Percentiles rank a stretch among this genome's conserved stretches.
These are phyloP conservation scores for Liparis tanakae DNA, from an alignment of 2,797 vertebrate species.

Conservation along the genomic window DNA sequence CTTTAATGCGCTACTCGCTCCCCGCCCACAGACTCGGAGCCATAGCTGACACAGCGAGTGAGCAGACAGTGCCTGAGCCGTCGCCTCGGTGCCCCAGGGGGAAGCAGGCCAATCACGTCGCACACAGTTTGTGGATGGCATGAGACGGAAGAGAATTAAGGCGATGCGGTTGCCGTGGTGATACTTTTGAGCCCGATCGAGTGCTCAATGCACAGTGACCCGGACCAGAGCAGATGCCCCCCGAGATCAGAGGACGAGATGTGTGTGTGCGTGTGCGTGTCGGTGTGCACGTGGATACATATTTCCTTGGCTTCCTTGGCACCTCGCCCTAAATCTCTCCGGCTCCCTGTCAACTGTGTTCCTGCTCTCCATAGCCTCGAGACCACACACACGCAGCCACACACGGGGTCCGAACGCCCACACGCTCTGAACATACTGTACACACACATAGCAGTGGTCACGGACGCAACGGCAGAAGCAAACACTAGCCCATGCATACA, in stretches of 20 bases:
- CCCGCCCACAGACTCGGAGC: slow-evolving; percentile 65
- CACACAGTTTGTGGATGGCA: slow-evolving; percentile 69
- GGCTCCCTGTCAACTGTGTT: slow-evolving; percentile 61
- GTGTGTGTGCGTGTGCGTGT: slow-evolving; percentile 23
- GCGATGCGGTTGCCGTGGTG: slow-evolving; percentile 73
- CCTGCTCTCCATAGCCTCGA: slow-evolving; percentile 59
- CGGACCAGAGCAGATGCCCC: slow-evolving; percentile 77
- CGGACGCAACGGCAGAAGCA: slow-evolving; percentile 18
- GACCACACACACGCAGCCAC: slow-evolving; percentile 52
- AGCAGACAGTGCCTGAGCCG: slow-evolving; percentile 68
- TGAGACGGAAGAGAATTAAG: slow-evolving; percentile 72
- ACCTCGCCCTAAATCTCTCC: slow-evolving; percentile 66
- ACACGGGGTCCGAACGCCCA: slow-evolving; percentile 41
- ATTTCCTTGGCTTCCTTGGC: slow-evolving; percentile 64
- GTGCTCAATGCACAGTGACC: slow-evolving; percentile 75
- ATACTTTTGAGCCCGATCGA: slow-evolving; percentile 73
- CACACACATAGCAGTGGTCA: slow-evolving; percentile 29
- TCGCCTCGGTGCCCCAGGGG: slow-evolving; percentile 65
- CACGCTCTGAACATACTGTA: slow-evolving; percentile 35
- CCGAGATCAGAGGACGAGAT: slow-evolving; percentile 69
- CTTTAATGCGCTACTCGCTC: slow-evolving; percentile 70
- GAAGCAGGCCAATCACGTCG: slow-evolving; percentile 72
- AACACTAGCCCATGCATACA: slow-evolving; percentile 60
- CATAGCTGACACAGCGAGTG: slow-evolving; percentile 78
- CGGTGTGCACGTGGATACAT: background rate